Conservation (phyloP, 2,113 vertebrate species). For the Dunckerocampus dactyliophorus region DNA sequence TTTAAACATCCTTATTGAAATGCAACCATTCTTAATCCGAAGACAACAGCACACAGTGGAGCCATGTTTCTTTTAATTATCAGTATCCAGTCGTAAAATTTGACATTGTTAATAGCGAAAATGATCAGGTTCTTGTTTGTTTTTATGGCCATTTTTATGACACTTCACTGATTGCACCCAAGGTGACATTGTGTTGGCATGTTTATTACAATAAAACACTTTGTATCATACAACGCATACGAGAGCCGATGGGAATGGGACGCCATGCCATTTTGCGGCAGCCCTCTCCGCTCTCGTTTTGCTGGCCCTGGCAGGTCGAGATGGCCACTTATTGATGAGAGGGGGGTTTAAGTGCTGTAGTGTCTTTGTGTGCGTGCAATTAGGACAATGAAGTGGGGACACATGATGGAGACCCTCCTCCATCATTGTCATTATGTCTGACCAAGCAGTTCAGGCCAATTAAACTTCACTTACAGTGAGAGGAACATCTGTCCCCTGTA, state of each 20-base stretch:
- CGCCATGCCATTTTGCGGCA: slow-evolving; percentile 33
- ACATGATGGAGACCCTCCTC: slow-evolving; percentile 43
- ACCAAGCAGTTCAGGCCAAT: slow-evolving; percentile 29
- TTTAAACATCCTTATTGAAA: background rate
- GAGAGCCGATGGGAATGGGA: slow-evolving; percentile 14
- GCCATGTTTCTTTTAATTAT: background rate
- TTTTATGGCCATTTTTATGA: background rate
- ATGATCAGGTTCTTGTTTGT: background rate
- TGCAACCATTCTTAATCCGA: background rate
- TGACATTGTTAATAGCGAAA: background rate
- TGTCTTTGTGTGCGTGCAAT: slow-evolving; percentile 53
- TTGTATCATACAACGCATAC: background rate
- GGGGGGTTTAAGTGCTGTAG: slow-evolving; percentile 34
- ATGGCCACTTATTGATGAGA: slow-evolving; percentile 58
- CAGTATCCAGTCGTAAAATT: too few relatives aligned
- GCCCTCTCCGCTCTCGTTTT: slow-evolving; percentile 25
- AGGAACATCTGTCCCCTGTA: slow-evolving; percentile 3
- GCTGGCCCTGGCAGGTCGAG: slow-evolving; percentile 35
- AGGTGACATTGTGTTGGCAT: slow-evolving; percentile 4
- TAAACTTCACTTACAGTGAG: slow-evolving; percentile 16
- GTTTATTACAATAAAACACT: background rate
- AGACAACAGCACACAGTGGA: background rate
- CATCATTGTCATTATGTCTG: slow-evolving; percentile 45
- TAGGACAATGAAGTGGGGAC: slow-evolving; percentile 49
- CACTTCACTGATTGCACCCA: background rate